Evolutionary conservation across 2,888 invertebrate species (phyloP).

Genomic region (Drosophila recens): DNA sequence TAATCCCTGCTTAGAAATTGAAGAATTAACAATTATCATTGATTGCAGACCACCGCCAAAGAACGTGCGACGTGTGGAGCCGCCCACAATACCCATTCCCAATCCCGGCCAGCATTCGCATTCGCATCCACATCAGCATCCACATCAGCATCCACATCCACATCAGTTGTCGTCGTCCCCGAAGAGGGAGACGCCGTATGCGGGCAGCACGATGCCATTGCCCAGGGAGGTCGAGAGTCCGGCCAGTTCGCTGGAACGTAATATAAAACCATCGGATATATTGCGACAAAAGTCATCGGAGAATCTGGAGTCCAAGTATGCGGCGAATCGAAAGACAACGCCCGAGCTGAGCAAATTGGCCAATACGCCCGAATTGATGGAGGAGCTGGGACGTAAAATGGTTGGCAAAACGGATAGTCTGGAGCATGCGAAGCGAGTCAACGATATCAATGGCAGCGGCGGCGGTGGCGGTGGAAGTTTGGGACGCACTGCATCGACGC

Average conservation of each 20-base stretch:
- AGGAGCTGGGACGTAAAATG: constrained; percentile 85
- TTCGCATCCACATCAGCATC: too few species aligned
- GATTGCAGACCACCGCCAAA: constrained; percentile 88
- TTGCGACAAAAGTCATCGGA: constrained; percentile 85
- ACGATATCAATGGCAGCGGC: constrained; percentile 37
- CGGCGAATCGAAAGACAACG: constrained; percentile 84
- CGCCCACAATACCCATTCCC: constrained; percentile 85
- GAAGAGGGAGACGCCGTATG: constrained; percentile 81
- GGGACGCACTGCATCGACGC: constrained; percentile 81
- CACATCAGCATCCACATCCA: constrained; percentile 39
- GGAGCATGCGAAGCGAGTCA: constrained; percentile 80
- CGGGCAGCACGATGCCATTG: constrained; percentile 78
- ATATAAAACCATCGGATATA: constrained; percentile 85
- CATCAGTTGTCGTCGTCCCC: constrained; percentile 82
- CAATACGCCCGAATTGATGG: constrained; percentile 83
- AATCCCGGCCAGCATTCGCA: constrained; percentile 78
- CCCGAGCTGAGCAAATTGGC: constrained; percentile 83
- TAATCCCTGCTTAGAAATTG: too few species aligned
- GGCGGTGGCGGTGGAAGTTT: constrained; percentile 76
- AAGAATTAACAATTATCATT: too few species aligned
- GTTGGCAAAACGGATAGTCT: constrained; percentile 84
- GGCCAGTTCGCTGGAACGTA: constrained; percentile 84
- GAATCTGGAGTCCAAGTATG: constrained; percentile 83
- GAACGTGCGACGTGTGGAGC: constrained; percentile 88
- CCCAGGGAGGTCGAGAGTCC: constrained; percentile 80